Evolutionary conservation across 1,140 invertebrate species (phyloP).

Genomic region (Glomeris maerens): DNA sequence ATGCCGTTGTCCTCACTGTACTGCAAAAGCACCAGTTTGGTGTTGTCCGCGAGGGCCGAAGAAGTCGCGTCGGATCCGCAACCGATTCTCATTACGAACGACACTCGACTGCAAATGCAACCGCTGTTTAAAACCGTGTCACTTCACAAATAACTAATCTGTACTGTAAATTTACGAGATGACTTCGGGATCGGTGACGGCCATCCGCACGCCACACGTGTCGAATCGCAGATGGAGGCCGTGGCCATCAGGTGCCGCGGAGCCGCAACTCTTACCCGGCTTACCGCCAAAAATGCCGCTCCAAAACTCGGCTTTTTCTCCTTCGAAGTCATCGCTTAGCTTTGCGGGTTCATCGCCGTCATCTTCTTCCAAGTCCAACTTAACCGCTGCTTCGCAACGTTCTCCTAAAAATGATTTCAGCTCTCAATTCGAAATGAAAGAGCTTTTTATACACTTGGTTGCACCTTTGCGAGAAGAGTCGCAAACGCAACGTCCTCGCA

Average conservation of each 20-base stretch:
- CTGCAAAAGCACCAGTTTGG: constrained; percentile 31
- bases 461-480: too few relatives aligned
- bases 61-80: too few relatives aligned
- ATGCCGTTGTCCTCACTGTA: constrained; percentile 32
- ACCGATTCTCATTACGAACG: constrained; percentile 37
- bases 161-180: constrained; percentile 28
- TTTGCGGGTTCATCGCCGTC: constrained; percentile 26
- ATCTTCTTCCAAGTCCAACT: constrained; percentile 16
- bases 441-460: constrained; percentile 25
- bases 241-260: constrained; percentile 31
- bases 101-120: constrained; percentile 29
- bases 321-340: constrained; percentile 37
- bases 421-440: constrained; percentile 13
- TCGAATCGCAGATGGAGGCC: constrained; percentile 37
- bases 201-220: constrained; percentile 32
- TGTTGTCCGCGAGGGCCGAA: too few relatives aligned
- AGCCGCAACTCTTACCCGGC: constrained; percentile 33
- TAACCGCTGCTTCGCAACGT: constrained; percentile 22
- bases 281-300: constrained; percentile 30
- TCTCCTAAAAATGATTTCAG: constrained; percentile 23
- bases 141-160: constrained; percentile 20
- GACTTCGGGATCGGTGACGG: constrained; percentile 30
- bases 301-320: constrained; percentile 29
- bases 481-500: constrained; percentile 29
- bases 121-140: background rate